These are phyloP conservation scores for Troides aeacus DNA, from an alignment of 2,888 invertebrate genomes.

Conservation along the genomic window DNA sequence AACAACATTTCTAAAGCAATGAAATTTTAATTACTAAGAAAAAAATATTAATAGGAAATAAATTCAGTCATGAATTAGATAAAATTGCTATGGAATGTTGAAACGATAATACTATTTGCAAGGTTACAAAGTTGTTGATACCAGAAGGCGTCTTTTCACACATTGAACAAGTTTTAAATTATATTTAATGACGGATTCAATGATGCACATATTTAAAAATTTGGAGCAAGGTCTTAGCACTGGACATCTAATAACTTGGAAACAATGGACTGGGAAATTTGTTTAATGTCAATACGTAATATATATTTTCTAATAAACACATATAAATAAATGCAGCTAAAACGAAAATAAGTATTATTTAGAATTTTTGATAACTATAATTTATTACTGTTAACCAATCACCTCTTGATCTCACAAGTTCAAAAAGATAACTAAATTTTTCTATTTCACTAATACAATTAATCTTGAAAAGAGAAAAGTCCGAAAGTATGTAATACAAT, in stretches of 20 bases:
- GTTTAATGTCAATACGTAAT: not conserved
- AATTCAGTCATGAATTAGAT: not conserved
- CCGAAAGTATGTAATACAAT: not conserved
- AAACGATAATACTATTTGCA: not conserved
- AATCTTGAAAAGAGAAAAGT: not conserved
- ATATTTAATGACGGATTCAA: not conserved
- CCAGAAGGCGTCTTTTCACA: not conserved
- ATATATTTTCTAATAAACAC: not conserved
- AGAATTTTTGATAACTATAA: not conserved
- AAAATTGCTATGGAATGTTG: not conserved
- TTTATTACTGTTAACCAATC: too few relatives aligned
- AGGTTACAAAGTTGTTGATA: not conserved
- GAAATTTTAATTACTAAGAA: not conserved
- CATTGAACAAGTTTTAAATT: not conserved
- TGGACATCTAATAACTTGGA: constrained; percentile 9
- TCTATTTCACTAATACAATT: not conserved
- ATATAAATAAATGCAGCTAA: not conserved
- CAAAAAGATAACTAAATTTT: not conserved
- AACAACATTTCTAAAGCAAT: not conserved
- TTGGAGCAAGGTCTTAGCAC: constrained; percentile 27
- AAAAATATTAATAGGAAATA: too few relatives aligned
- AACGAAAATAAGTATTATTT: not conserved
- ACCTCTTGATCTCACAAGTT: not conserved
- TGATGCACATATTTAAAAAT: constrained; percentile 23
- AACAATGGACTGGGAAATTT: not conserved